phyloP scores from a whole-genome alignment of 2,113 vertebrate species.

The Cryptomyrus ogoouensis region DNA sequence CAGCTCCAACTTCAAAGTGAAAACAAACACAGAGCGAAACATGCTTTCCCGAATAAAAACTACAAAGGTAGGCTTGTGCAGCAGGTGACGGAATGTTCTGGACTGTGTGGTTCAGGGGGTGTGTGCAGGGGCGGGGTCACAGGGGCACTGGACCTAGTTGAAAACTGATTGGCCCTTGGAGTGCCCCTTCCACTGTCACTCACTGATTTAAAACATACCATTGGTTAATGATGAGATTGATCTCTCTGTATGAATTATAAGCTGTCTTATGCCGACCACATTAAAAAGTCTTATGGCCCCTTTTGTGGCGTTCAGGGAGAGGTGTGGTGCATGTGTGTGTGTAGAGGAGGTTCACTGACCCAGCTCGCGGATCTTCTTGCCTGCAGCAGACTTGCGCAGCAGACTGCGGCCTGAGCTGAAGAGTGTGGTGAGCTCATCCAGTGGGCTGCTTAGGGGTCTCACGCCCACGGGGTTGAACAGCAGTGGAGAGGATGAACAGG shows the following conservation, averaged over 20 bases:
- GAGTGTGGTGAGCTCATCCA: conserved; percentile 88
- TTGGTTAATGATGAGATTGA: background rate
- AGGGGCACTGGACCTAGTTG: background rate
- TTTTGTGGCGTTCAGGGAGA: background rate
- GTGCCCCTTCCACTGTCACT: background rate
- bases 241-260: background rate
- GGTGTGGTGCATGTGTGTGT: background rate
- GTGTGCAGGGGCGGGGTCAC: background rate
- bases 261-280: background rate
- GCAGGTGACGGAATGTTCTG: background rate
- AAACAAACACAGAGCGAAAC: background rate
- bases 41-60: background rate
- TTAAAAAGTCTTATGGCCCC: background rate
- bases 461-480: conserved; percentile 76
- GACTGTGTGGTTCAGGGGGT: background rate
- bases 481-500: conserved; percentile 68
- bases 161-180: background rate
- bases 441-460: conserved; percentile 79
- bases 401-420: conserved; percentile 86
- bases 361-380: conserved; percentile 79
- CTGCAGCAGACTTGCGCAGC: conserved; percentile 79
- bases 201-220: background rate
- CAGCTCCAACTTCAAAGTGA: background rate
- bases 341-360: conserved; percentile 57
- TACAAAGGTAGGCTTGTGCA: background rate